Evolutionary conservation across 2,888 invertebrate species (phyloP).

Genomic region (Ganaspis brasiliensis): DNA sequence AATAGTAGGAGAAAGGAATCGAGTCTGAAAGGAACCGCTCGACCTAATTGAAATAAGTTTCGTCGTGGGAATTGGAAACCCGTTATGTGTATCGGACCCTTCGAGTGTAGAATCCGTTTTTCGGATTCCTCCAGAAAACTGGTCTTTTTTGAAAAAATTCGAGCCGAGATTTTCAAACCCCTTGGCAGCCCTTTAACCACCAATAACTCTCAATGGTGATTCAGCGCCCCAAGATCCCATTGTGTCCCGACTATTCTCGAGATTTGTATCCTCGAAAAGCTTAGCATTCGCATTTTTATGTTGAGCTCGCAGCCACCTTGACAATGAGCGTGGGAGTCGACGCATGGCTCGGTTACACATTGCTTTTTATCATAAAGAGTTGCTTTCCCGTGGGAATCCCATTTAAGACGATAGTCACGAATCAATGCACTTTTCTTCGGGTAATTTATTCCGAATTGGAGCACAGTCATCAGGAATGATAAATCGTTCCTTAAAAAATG

Average conservation of each 20-base stretch:
- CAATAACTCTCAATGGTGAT: constrained; percentile 72
- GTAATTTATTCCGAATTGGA: constrained; percentile 15
- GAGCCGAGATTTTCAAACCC: constrained; percentile 63
- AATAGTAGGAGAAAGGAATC: constrained; percentile 15
- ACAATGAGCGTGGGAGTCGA: constrained; percentile 79
- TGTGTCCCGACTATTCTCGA: constrained; percentile 61
- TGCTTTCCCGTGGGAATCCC: constrained; percentile 61
- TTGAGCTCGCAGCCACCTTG: constrained; percentile 71
- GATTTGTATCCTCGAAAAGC: constrained; percentile 64
- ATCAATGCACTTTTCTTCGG: constrained; percentile 42
- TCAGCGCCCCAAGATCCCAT: constrained; percentile 64
- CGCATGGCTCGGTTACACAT: constrained; percentile 70
- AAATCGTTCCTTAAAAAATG: too few species aligned
- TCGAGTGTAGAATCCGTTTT: constrained; percentile 53
- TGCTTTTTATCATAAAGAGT: constrained; percentile 70
- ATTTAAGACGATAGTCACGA: constrained; percentile 60
- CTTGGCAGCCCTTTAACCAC: constrained; percentile 73
- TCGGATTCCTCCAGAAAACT: constrained; percentile 55
- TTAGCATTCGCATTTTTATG: constrained; percentile 72
- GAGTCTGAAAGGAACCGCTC: constrained; percentile 34
- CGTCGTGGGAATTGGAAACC: constrained; percentile 70
- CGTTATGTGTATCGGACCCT: constrained; percentile 57
- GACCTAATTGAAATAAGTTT: constrained; percentile 56
- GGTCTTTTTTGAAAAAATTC: constrained; percentile 50
- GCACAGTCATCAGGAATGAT: background rate